Conservation (phyloP, 1,140 invertebrate genomes). For the Drosophila truncata region DNA sequence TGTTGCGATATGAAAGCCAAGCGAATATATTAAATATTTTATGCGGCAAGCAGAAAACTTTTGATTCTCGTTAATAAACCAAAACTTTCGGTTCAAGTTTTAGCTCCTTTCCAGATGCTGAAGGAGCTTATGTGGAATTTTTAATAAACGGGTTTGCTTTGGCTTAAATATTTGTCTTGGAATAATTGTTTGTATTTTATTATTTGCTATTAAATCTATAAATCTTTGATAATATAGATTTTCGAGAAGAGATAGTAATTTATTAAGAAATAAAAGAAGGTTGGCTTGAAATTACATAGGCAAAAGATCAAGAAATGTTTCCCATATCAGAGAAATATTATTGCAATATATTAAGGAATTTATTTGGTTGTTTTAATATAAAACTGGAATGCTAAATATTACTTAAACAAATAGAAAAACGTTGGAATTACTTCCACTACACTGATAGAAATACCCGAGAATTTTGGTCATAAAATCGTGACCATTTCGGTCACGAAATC, state of each 20-base stretch:
- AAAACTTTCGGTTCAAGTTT: background rate
- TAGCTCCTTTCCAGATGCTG: background rate
- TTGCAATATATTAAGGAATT: background rate
- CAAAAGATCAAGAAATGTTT: background rate
- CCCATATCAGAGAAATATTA: background rate
- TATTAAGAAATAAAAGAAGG: no score
- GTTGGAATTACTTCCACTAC: rapidly evolving
- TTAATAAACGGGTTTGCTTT: background rate
- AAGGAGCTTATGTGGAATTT: background rate
- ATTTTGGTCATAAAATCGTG: no score
- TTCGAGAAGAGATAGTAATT: background rate
- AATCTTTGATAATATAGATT: background rate
- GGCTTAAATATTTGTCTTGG: background rate
- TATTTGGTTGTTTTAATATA: background rate
- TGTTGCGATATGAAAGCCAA: conserved; percentile 26
- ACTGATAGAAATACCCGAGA: no score
- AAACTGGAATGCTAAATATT: no score
- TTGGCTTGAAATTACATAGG: no score
- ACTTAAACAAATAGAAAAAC: background rate
- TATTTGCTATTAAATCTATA: background rate
- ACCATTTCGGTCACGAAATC: no score
- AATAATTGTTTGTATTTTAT: background rate
- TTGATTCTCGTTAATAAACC: conserved; percentile 29
- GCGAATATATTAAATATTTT: conserved; percentile 52
- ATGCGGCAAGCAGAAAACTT: conserved; percentile 22